Base-by-base conservation (phyloP, 2,113 vertebrate species). In the Dunckerocampus dactyliophorus region DNA sequence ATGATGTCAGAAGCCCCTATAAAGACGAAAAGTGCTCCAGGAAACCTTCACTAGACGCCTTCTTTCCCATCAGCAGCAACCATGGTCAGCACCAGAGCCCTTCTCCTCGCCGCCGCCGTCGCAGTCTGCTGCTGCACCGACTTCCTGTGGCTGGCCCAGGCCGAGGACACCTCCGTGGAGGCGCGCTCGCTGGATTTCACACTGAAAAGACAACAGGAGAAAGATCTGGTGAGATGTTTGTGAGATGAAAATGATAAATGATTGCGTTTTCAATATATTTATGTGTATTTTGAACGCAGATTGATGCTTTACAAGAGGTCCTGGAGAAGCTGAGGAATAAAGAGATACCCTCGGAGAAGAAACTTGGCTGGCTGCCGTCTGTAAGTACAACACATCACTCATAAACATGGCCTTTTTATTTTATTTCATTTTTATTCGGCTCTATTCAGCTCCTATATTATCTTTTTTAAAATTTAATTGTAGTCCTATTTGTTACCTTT, bases 291-390 rank as follows among this genome's bases (percentile, higher is more conserved):
- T 39, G 43, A 15, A 1, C 1, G 7, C 74, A 94, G 92, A 91
- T 90, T 8, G 88, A 90, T 51, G 81, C 72, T 6, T 83, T 93
- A 59, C 91, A 91, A 74, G 91, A 90, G 54, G 82, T 89, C 60
- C 76, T 93, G 77, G 88, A 88, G 74, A 88, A 91, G n/a, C 74
- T 91, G 75, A 89, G 87, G 45, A 89, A 62, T 75, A 86, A 86
- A 71, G 83, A 87, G 46, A 86, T 87, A 63, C 90, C 88, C 1
- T 59, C 77, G 8, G 85, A 91, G 74, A 94, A 93, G 69, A 91
- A 92, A 62, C 87, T 89, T 19, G 90, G 91, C 74, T 91, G 90
- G 87, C 79, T 92, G 57, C 91, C 92, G 20, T 90, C 69, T 66
- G 92, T 93, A 87, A 43, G 88, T 74, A 56, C 42, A 61, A 5